Evolutionary conservation across 2,888 invertebrate species (phyloP), one percentile per base, ranked within the genome.

Genomic region (Junonia oenone): DNA sequence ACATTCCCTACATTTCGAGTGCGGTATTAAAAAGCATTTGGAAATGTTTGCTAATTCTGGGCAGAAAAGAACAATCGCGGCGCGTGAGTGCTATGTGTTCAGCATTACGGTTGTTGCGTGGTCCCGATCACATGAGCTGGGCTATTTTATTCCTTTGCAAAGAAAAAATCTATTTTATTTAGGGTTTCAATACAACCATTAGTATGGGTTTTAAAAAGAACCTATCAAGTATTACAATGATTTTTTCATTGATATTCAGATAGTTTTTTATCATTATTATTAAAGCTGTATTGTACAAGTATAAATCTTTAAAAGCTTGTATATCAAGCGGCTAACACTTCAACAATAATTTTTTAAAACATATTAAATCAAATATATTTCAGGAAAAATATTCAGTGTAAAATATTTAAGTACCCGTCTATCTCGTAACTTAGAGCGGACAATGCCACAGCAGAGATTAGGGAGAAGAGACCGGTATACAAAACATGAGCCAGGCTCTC

Each of bases 31-130:
- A 83, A 82, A 81, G 76, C 81, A 83, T 83, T 84, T 78, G 69
- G 78, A 75, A 78, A 81, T 81, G 83, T 83, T 83, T 79, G 81
- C 79, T 88, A 86, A 88, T 87, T 84, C 86, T 75, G 72, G 71
- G 68, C 71, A 81, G 78, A 83, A 85, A 84, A 84, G 81, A 85
- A 83, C 83, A 81, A 82, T 81, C 72, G 75, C 71, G 68, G 70
- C 73, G 72, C 67, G 81, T 74, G 81, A 83, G 80, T 80, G 78
- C 78, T 81, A 68, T 77, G 78, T 81, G 74, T 77, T 78, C 74
- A 76, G 78, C 76, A 81, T 83, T 84, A 82, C 73, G 65, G 66
- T 62, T 59, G 59, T 58, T 35, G 50, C 15, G 29, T 67, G 73
- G 74, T 63, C 0, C 58, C 68, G 65, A 61, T 35, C 13, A 55